Evolutionary conservation across 2,888 invertebrate genomes (phyloP).

Genomic region (Creontiades dilutus): DNA sequence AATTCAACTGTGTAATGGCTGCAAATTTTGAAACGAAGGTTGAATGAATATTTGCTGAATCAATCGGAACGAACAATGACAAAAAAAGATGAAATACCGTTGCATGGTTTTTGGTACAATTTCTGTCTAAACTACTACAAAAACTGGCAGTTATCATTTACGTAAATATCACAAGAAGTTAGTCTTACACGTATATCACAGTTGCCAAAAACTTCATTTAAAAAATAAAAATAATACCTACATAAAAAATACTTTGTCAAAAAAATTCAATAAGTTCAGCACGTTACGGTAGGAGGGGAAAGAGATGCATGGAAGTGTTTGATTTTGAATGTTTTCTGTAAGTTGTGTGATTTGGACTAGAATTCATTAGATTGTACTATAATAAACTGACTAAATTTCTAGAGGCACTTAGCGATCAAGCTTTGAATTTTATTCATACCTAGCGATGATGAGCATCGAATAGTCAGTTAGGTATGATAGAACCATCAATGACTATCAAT

Average conservation of each 20-base stretch:
- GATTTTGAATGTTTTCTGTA: neutral
- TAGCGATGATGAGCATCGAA: neutral
- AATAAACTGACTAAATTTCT: neutral
- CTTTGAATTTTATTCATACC: neutral
- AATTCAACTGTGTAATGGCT: too few species aligned
- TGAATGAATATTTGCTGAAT: neutral
- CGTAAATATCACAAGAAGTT: conserved; percentile 68
- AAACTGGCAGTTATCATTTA: conserved; percentile 70
- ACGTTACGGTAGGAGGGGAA: neutral
- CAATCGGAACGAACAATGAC: neutral
- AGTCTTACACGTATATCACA: conserved; percentile 70
- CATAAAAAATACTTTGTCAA: conserved; percentile 24
- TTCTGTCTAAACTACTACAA: conserved; percentile 53
- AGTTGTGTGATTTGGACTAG: neutral
- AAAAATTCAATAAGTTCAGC: conserved; percentile 33
- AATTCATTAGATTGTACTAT: neutral
- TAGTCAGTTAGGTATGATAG: too few species aligned
- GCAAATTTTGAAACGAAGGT: neutral
- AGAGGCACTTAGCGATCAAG: conserved; percentile 13
- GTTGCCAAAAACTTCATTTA: conserved; percentile 53
- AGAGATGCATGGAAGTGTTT: neutral
- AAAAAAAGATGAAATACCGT: neutral
- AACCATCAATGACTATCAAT: too few species aligned
- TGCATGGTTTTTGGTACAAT: neutral
- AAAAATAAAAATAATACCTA: conserved; percentile 46